Base-by-base conservation (phyloP, 2,888 invertebrate genomes). In the Epirrita christyi region DNA sequence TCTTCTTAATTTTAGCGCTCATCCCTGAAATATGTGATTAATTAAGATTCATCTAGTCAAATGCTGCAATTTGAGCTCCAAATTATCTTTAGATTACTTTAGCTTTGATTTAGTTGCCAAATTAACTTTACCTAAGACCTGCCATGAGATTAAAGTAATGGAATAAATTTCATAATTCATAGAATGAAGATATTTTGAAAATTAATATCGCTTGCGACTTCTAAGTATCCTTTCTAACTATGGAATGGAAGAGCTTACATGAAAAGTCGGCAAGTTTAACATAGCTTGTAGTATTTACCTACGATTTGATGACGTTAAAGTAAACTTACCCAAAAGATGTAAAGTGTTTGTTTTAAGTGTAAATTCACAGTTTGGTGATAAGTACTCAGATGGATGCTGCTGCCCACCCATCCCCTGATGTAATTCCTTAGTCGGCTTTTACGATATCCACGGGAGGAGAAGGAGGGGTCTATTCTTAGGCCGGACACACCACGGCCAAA, bases 21-120 rank as follows among this genome's bases (percentile, higher is more conserved):
- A 61, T 56, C 58, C 54, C 47, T 63, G 63, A 67, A 59, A 60
- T 65, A 63, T 65, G 55, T 58, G 48, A 60, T 61, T 64, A 55
- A 67, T 67, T 63, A 61, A 56, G 54, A 53, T 55, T 54, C 50
- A 53, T 44, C 42, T 61, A 55, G 55, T 47, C 54, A 59, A 51
- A 55, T 43, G 34, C 41, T 44, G 55, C 51, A 47, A 55, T 55
- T 55, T 40, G 15, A 48, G 55, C 47, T 51, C 34, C 42, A 48
- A 59, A 59, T 55, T 59, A 59, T 44, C 38, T 37, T 40, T 27
- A 55, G 36, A 59, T 51, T 47, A 55, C 50, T 51, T 55, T 47
- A 54, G 40, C 41, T 41, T 37, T 48, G 52, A 58, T 53, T 58
- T 41, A 45, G 48, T 44, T 36, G 50, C 14, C 28, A 11, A 48